Evolutionary conservation across 1,140 invertebrate species (phyloP).

Genomic region (Reticulitermes speratus): DNA sequence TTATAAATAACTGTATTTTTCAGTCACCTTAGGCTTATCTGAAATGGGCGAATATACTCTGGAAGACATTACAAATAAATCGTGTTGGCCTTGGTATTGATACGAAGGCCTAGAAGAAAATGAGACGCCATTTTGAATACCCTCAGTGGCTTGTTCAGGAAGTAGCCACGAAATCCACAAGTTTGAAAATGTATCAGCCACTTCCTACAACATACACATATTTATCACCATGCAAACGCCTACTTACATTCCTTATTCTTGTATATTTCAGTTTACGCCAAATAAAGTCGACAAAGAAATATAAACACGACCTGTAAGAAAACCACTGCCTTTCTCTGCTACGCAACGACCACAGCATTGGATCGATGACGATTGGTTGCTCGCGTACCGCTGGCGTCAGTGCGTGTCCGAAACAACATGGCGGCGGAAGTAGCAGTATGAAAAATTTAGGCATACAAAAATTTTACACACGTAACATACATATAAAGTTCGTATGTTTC

Average conservation of each 20-base stretch:
- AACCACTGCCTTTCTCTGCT: not conserved
- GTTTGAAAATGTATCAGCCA: not conserved
- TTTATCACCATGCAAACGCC: not conserved
- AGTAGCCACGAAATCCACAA: not conserved
- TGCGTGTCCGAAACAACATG: not conserved
- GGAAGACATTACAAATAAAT: not conserved
- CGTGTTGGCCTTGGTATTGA: not conserved
- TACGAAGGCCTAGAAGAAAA: not conserved
- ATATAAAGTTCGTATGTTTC: too few relatives aligned
- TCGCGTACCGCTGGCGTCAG: not conserved
- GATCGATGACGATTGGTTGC: slow-evolving; percentile 21
- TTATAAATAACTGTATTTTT: not conserved
- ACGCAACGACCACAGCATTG: slow-evolving; percentile 22
- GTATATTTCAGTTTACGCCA: not conserved
- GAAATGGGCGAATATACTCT: not conserved
- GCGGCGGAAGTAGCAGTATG: not conserved
- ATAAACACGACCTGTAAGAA: not conserved
- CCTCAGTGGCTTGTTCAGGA: not conserved
- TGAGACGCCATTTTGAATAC: slow-evolving; percentile 27
- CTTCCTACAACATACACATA: not conserved
- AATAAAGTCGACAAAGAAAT: not conserved
- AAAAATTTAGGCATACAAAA: not conserved
- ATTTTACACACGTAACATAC: too few relatives aligned
- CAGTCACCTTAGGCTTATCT: not conserved
- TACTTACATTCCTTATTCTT: slow-evolving; percentile 20